These are phyloP conservation scores for Scolanthus callimorphus DNA, from an alignment of 92 coral and sea anemone genomes.

Conservation along the genomic window DNA sequence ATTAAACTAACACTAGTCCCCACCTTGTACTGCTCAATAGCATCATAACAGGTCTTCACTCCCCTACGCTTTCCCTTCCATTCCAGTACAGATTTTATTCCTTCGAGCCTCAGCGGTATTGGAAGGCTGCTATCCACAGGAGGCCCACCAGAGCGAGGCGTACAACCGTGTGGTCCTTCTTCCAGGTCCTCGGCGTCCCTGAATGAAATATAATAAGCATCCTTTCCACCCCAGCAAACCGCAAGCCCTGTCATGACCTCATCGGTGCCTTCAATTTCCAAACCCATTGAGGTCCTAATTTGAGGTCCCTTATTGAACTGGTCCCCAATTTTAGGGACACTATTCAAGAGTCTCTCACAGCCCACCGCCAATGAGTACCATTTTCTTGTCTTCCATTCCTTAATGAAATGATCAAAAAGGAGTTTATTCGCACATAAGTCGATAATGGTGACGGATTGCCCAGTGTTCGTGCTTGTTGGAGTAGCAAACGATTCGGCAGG, in stretches of 20 bases:
- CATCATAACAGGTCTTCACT: conserved; percentile 72
- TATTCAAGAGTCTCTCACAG: conserved; percentile 59
- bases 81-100: conserved; percentile 58
- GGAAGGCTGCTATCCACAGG: conserved; percentile 56
- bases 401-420: conserved; percentile 65
- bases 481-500: neutral
- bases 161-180: neutral
- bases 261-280: conserved; percentile 72
- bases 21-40: conserved; percentile 86
- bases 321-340: conserved; percentile 74
- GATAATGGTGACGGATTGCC: conserved; percentile 35
- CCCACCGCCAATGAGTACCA: conserved; percentile 78
- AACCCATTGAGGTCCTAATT: conserved; percentile 25
- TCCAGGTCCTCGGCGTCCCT: conserved; percentile 9
- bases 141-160: conserved; percentile 18
- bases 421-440: conserved; percentile 72
- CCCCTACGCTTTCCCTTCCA: conserved; percentile 32
- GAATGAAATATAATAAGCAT: conserved; percentile 75
- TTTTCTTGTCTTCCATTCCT: conserved; percentile 71
- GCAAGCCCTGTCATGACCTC: conserved; percentile 79
- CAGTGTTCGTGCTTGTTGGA: neutral
- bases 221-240: conserved; percentile 80
- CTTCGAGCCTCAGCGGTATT: conserved; percentile 55
- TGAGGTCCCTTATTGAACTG: conserved; percentile 61
- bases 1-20: no score